Evolutionary conservation across 1,140 invertebrate genomes (phyloP), one percentile per base, ranked within the genome.

Genomic region (Ostrea edulis): DNA sequence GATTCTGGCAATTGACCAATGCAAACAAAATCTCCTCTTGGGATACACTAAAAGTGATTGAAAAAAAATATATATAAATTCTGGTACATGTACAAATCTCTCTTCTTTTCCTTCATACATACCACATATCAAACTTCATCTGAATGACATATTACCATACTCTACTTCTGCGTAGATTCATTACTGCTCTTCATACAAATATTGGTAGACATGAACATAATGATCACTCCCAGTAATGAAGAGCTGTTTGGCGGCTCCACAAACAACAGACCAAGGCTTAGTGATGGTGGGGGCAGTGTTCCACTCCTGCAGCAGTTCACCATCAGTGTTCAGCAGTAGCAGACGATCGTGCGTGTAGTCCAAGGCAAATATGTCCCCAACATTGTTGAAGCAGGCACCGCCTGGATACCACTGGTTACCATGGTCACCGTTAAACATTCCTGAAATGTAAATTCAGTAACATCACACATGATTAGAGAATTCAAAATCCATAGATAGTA

Each of bases 161-260:
- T n/a, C n/a, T 44, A 44, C 1, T 44, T 44, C 71, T 81, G 44
- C 25, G 22, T 81, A 35, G 71, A 35, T 81, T 20, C 14, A 81
- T 8, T 25, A 77, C 68, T 77, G 55, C 22, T 85, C 51, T 35
- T 85, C 53, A 77, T 86, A 86, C 4, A 20, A 14, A 12, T 53
- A 86, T 20, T 77, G 29, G 58, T 87, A 87, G 29, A 87, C 81
- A 51, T 87, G 86, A 7, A 87, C 54, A 17, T 68, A 87, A 9
- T 87, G 86, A 25, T 87, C 86, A 83, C 51, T 87, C 54, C 86
- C 86, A 0, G 86, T 87, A 11, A 87, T 68, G n/a, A 82, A 83
- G 9, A 87, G 82, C 14, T 87, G 86, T 12, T 35, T 65, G 9
- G 86, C n/a, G 2, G 71, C 29, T 35, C 82, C 82, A 22, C 86